Conservation (phyloP, 2,797 vertebrate genomes). For the Chaenodraco wilsoni region DNA sequence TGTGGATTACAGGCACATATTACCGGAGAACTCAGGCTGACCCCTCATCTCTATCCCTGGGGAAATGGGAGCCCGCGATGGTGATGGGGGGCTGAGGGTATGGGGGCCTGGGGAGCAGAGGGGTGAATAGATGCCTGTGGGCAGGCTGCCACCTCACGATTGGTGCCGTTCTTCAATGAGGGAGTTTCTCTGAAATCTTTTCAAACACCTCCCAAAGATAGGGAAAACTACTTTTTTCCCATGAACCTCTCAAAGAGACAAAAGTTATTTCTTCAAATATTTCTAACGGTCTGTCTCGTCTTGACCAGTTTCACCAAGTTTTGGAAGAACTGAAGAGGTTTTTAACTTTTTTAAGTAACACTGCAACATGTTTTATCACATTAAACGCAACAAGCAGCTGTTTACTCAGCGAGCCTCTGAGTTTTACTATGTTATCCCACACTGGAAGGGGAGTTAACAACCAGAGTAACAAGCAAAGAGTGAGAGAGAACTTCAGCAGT, state of each 20-base stretch:
- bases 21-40: slow-evolving; percentile 84
- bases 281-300: slow-evolving; percentile 37
- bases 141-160: slow-evolving; percentile 63
- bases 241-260: slow-evolving; percentile 12
- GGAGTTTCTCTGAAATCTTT: slow-evolving; percentile 50
- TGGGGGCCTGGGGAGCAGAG: slow-evolving; percentile 46
- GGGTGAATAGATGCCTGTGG: slow-evolving; percentile 59
- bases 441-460: slow-evolving; percentile 32
- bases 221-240: slow-evolving; percentile 20
- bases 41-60: slow-evolving; percentile 76
- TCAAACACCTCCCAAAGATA: slow-evolving; percentile 38
- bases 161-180: slow-evolving; percentile 51
- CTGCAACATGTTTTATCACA: slow-evolving; percentile 62
- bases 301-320: slow-evolving; percentile 23
- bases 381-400: slow-evolving; percentile 64
- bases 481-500: slow-evolving; percentile 27
- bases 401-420: slow-evolving; percentile 51
- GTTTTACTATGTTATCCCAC: slow-evolving; percentile 55
- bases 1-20: slow-evolving; percentile 85
- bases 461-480: slow-evolving; percentile 31
- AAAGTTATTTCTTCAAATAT: slow-evolving; percentile 44
- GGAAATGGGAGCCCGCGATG: slow-evolving; percentile 76
- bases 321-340: slow-evolving; percentile 45
- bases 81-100: slow-evolving; percentile 64
- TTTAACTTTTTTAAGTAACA: slow-evolving; percentile 63